These are phyloP conservation scores for Camponotus floridanus DNA, from an alignment of 1,140 invertebrate species.

Conservation along the genomic window DNA sequence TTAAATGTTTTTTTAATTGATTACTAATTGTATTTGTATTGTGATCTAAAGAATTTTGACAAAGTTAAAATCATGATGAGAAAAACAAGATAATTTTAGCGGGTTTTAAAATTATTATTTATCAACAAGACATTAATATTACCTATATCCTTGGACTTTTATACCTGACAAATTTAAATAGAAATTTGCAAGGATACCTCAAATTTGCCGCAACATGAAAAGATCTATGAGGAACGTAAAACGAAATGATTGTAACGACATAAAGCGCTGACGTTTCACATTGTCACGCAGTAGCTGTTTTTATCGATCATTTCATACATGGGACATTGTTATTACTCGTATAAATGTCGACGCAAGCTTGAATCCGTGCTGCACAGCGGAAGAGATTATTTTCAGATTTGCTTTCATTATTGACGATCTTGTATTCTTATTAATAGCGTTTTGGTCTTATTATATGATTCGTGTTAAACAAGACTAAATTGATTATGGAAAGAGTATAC, in stretches of 20 bases:
- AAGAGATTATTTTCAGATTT: constrained; percentile 65
- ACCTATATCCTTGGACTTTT: background rate
- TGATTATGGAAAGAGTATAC: background rate
- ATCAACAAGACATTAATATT: background rate
- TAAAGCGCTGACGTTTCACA: constrained; percentile 79
- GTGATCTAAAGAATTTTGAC: background rate
- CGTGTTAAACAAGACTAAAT: background rate
- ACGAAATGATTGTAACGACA: constrained; percentile 74
- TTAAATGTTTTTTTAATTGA: background rate
- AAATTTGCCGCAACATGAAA: constrained; percentile 51
- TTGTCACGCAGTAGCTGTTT: constrained; percentile 69
- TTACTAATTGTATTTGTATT: background rate
- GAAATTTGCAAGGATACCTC: background rate
- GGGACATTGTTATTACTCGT: constrained; percentile 70
- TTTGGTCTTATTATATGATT: constrained; percentile 6
- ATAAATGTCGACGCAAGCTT: constrained; percentile 69
- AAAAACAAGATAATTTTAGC: background rate
- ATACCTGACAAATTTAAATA: background rate
- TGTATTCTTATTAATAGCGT: constrained; percentile 7
- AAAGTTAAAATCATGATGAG: background rate
- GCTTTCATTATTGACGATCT: constrained; percentile 14
- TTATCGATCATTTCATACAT: constrained; percentile 76
- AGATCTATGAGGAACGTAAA: constrained; percentile 71
- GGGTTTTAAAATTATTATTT: background rate
- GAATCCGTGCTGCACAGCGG: constrained; percentile 22